A percentile compares a stretch with the other conserved stretches of the same genome.
phyloP scores from a whole-genome alignment of 2,113 vertebrate genomes.

The Urocolius indicus region DNA sequence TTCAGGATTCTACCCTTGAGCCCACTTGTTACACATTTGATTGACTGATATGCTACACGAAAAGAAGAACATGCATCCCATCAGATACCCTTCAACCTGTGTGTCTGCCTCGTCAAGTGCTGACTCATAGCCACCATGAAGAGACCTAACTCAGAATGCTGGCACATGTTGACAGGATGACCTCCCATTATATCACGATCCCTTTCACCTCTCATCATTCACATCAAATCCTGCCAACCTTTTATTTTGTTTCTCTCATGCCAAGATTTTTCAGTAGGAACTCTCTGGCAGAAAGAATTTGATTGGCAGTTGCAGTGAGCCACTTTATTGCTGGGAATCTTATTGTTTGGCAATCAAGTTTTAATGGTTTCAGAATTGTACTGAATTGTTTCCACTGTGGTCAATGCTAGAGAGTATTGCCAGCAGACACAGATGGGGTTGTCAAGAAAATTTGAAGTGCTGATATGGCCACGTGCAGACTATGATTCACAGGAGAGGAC shows the following conservation, averaged over 20 bases:
- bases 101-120: neutral
- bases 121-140: neutral
- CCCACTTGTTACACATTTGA: neutral
- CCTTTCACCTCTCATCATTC: neutral
- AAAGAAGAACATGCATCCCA: neutral
- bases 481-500: slow-evolving; percentile 53
- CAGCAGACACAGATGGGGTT: slow-evolving; percentile 59
- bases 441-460: slow-evolving; percentile 62
- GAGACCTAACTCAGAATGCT: neutral
- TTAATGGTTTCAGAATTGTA: slow-evolving; percentile 22
- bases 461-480: slow-evolving; percentile 64
- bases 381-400: slow-evolving; percentile 66
- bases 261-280: neutral
- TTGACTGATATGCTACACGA: neutral
- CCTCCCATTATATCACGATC: neutral
- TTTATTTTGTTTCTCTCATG: neutral
- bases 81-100: neutral
- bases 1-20: neutral
- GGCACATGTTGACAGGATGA: neutral
- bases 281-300: neutral
- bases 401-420: neutral
- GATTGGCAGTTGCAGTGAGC: neutral
- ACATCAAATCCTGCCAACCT: neutral
- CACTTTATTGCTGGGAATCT: slow-evolving; percentile 8
- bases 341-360: slow-evolving; percentile 42